Percentiles rank a stretch among this genome's conserved stretches.
phyloP scores from a whole-genome alignment of 1,140 invertebrate genomes.

The Metaphire vulgaris region DNA sequence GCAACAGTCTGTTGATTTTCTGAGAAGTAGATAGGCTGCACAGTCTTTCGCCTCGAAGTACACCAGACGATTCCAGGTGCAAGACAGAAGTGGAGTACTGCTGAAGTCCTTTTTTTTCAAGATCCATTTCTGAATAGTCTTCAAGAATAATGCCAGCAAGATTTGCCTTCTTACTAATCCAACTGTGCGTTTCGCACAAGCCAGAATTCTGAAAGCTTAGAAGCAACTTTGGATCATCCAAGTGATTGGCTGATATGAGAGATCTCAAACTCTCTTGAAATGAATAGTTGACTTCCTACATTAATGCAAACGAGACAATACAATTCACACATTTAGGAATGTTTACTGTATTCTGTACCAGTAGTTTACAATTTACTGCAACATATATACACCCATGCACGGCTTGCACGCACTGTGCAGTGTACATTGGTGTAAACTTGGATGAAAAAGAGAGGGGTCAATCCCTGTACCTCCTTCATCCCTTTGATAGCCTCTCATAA shows the following conservation, averaged over 20 bases:
- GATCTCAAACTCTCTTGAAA: background rate
- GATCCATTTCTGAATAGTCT: background rate
- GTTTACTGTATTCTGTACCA: too few relatives aligned
- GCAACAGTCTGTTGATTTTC: background rate
- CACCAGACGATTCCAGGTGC: background rate
- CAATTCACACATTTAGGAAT: too few relatives aligned
- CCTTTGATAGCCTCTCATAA: too few relatives aligned
- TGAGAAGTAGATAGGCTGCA: background rate
- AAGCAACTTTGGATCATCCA: background rate
- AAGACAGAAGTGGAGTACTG: background rate
- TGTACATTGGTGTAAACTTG: too few relatives aligned
- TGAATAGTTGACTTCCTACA: background rate
- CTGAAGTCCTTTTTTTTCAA: background rate
- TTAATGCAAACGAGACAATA: too few relatives aligned
- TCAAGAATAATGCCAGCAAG: background rate
- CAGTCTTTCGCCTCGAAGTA: background rate
- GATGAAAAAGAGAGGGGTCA: too few relatives aligned
- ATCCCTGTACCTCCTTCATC: too few relatives aligned
- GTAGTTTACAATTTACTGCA: too few relatives aligned
- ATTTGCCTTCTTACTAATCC: background rate
- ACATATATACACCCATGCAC: too few relatives aligned
- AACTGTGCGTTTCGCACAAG: background rate
- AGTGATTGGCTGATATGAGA: background rate
- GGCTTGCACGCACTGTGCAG: too few relatives aligned
- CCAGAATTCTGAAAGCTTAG: background rate